These are phyloP conservation scores for Anomalospiza imberbis DNA, from an alignment of 2,797 vertebrate genomes.

Conservation along the genomic window DNA sequence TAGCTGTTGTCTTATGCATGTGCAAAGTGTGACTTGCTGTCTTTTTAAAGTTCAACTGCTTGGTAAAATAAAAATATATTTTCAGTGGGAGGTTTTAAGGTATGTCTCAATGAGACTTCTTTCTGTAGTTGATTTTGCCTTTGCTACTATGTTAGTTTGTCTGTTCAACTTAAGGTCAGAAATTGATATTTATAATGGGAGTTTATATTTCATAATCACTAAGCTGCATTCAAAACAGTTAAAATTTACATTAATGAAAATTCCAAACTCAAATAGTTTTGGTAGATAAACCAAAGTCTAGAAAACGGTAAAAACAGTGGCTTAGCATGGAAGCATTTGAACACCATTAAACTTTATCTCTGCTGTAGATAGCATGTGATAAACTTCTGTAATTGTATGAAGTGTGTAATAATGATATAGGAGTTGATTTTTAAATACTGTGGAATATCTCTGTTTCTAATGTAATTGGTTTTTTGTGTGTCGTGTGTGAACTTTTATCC, in stretches of 20 bases:
- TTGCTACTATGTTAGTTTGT: background rate
- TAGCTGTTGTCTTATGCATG: constrained; percentile 8
- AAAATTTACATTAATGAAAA: background rate
- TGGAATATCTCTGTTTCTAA: background rate
- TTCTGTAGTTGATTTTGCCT: background rate
- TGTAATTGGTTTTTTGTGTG: background rate
- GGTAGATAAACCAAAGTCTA: background rate
- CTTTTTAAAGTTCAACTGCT: background rate
- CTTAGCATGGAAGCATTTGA: background rate
- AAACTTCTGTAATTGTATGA: background rate
- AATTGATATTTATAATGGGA: background rate
- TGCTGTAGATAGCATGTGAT: background rate
- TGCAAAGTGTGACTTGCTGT: background rate
- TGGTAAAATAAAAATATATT: background rate
- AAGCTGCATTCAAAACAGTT: background rate
- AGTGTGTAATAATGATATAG: background rate
- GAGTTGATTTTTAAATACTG: background rate
- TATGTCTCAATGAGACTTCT: background rate
- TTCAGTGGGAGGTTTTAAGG: background rate
- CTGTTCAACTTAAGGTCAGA: background rate
- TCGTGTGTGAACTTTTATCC: background rate
- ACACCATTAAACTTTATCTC: background rate
- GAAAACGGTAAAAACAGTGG: background rate
- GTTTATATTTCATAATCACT: background rate
- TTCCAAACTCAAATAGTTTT: background rate